Base-by-base conservation (phyloP, 2,113 vertebrate genomes). In the Cettia cetti region DNA sequence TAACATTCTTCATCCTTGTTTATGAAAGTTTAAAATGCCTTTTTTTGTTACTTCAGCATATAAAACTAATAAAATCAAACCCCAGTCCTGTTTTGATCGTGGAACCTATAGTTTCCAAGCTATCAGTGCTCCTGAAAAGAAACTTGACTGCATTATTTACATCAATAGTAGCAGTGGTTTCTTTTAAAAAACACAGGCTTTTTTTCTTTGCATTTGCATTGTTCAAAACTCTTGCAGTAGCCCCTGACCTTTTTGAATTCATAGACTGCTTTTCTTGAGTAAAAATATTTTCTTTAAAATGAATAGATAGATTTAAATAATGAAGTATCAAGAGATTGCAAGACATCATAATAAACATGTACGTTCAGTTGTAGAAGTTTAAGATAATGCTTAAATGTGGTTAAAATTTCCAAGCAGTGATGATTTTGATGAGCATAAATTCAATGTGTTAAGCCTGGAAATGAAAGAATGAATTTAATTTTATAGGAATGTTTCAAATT, bases 401-500 rank as follows among this genome's bases (percentile, higher is more conserved):
- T 76, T 82, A 79, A 79, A 44, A 47, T 26, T 52, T 87, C 37
- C 52, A 74, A 88, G 47, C 40, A 52, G 24, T 13, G 6, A 22
- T 70, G 52, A 78, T 93, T 80, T 86, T 82, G 39, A 49, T 70
- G 84, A 83, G 13, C 39, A 59, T 82, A 54, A 90, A 77, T 74
- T 85, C 70, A 45, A 6, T 52, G 35, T 3, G 1, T 70, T 90
- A 80, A 69, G 33, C 37, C 70, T 80, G 59, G 71, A 90, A 71
- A 89, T 94, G 60, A 94, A 96, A 63, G 69, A 82, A 85, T 54
- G 6, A 80, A 81, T 71, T 95, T 70, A 10, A 77, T 90, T 90
- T 88, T 93, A 74, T 80, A 49, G 60, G 69, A 92, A 86, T 86
- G 68, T 81, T 95, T 94, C 63, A 79, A 87, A 93, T 96, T 93